Evolutionary conservation across 2,888 invertebrate genomes (phyloP), one percentile per base, ranked within the genome.

Genomic region (Brassicogethes aeneus): DNA sequence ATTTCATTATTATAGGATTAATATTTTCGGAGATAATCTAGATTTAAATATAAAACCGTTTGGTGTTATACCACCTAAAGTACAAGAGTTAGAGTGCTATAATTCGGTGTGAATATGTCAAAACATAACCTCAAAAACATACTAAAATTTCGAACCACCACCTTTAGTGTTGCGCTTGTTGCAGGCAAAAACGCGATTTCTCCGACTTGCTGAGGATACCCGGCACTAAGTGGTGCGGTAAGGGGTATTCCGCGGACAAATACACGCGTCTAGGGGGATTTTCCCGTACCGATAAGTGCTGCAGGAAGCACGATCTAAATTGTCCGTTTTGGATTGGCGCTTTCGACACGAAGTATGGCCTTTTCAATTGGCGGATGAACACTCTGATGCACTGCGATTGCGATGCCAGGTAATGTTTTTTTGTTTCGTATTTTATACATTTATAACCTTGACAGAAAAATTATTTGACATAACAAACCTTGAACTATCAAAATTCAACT

Each of bases 151-250:
- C n/a, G n/a, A n/a, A n/a, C n/a, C n/a, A n/a, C n/a, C n/a, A n/a
- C n/a, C n/a, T n/a, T n/a, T n/a, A n/a, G n/a, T n/a, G n/a, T n/a
- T n/a, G n/a, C n/a, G n/a, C n/a, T n/a, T n/a, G n/a, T n/a, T n/a
- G n/a, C n/a, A n/a, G n/a, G n/a, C n/a, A n/a, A 41, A 73, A 69
- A 51, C 68, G 77, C 17, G 71, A 70, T 46, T 23, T 23, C 5
- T 65, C 71, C 62, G 85, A 86, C 62, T 69, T 86, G 53, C 74
- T 91, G 42, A 79, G 88, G 47, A 81, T 89, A 35, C 92, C 92
- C 1, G 92, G 92, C 36, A 93, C 93, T 1, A 85, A 88, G 62
- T 94, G 93, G 93, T 94, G 94, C 67, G 94, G 94, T 15, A 84
- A 85, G 54, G 93, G 93, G 1, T 83, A 82, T 60, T 78, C 81